Evolutionary conservation across 2,888 invertebrate species (phyloP), one percentile per base, ranked within the genome.

Genomic region (Pediacus dermestoides): DNA sequence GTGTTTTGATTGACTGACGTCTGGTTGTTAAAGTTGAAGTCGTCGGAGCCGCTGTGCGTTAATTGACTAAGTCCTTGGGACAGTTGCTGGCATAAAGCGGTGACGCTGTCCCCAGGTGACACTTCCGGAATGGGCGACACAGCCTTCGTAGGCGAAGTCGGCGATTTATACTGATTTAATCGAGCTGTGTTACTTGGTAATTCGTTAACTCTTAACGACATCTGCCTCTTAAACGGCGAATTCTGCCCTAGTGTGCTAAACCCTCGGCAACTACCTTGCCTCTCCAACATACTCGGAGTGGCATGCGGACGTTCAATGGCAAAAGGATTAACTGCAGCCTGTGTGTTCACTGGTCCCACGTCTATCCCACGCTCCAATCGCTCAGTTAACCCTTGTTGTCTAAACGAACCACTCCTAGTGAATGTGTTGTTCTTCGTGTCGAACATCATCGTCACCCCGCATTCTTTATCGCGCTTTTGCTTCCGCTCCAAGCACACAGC

Each of bases 401-500:
- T 76, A 71, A 96, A 96, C 35, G 93, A 93, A 1, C 95, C 70
- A 53, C 86, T 88, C 34, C 95, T 76, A 3, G 93, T 93, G 69
- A 96, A 96, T 30, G 92, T 90, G 33, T 90, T 85, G 64, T 86
- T 89, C 59, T 87, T 86, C 28, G 86, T 80, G 66, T 92, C 92
- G 63, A 90, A 91, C 61, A 87, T 88, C 89, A 92, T 91, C 25
- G 89, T 89, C 7, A 92, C 91, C 6, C 88, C 87, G 66, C 90
- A 91, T 69, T 97, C 96, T 68, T 94, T 95, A 69, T 99, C 97
- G 45, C 97, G 78, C 50, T 92, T 88, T 70, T 97, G 95, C 70
- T 99, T 99, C 60, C 93, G 81, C 68, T 99, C 99, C 54, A 99
- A 74, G 63, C 99, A 99, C 2, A 96, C 93, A 36, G 96, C 93